Evolutionary conservation across 2,888 invertebrate species (phyloP), one percentile per base, ranked within the genome.

Genomic region (Bellardia pandia): DNA sequence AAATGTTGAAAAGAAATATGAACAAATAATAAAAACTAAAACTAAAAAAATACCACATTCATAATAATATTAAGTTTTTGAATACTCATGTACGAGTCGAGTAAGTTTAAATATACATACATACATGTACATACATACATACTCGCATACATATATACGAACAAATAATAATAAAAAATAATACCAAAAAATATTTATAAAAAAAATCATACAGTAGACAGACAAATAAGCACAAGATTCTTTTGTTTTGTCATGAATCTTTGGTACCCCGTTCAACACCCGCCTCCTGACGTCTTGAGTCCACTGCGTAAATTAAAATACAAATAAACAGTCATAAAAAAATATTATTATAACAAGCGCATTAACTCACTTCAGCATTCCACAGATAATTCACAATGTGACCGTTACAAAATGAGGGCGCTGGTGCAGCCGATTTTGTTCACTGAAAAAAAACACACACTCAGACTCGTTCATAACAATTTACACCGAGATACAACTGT

Each of bases 351-450:
- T 82, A 87, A 87, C 87, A 82, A 87, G 85, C 87, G 78, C 87
- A 88, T 89, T 89, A 88, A 87, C 88, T 89, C 88, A 87, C 87
- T 89, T 88, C 88, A 86, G 87, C 89, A 89, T 89, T 89, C 89
- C 89, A 58, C 40, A 60, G 30, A 13, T 87, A 87, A 66, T 80
- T 69, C 64, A 8, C 72, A 72, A 80, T 71, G 66, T 68, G 84
- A 64, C 88, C 89, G 86, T 51, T 71, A 30, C 40, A 40, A 75
- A 77, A 60, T 83, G 85, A 86, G 74, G 88, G 89, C 88, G 89
- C 85, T 86, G 78, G 40, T 78, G 82, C 51, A 33, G 48, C 40
- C 33, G 64, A 77, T 75, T 85, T 81, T 60, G 42, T 62, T 42
- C 69, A 51, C 33, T 84, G n/a, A 77, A 66, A 53, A 42, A n/a